Evolutionary conservation across 2,888 invertebrate genomes (phyloP).

Genomic region (Lomographa bimaculata): DNA sequence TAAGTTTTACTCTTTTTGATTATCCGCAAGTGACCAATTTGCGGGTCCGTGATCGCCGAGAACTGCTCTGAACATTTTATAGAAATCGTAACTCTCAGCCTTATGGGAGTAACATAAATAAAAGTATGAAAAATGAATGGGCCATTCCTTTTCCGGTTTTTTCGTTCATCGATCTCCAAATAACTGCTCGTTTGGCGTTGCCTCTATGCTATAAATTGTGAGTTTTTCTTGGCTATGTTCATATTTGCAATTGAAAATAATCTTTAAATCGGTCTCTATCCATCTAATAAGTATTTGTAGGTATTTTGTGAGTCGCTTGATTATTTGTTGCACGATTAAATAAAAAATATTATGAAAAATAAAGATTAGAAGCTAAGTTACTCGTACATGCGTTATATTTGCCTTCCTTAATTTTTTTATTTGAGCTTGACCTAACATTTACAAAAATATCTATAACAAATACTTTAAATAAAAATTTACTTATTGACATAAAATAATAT

Average conservation of each 20-base stretch:
- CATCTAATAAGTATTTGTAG: no score
- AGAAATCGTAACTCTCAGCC: constrained; percentile 51
- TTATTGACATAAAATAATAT: no score
- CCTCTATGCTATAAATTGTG: constrained; percentile 62
- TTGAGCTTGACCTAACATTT: no score
- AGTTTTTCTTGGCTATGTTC: constrained; percentile 57
- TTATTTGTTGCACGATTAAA: no score
- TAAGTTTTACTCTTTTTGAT: no score
- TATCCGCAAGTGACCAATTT: constrained; percentile 13
- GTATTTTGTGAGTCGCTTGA: no score
- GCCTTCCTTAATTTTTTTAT: no score
- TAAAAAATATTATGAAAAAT: no score
- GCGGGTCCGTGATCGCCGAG: not conserved
- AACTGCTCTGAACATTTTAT: constrained; percentile 46
- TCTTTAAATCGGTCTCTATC: constrained; percentile 47
- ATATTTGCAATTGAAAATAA: constrained; percentile 79
- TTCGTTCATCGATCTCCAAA: constrained; percentile 65
- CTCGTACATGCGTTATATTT: no score
- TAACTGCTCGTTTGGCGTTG: constrained; percentile 66
- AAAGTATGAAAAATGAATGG: constrained; percentile 73
- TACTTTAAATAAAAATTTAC: no score
- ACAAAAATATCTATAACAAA: no score
- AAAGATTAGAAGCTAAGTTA: no score
- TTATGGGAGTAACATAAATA: constrained; percentile 68
- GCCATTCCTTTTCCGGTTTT: constrained; percentile 68